Conservation (phyloP, 2,797 vertebrate species). For the Spheniscus humboldti region DNA sequence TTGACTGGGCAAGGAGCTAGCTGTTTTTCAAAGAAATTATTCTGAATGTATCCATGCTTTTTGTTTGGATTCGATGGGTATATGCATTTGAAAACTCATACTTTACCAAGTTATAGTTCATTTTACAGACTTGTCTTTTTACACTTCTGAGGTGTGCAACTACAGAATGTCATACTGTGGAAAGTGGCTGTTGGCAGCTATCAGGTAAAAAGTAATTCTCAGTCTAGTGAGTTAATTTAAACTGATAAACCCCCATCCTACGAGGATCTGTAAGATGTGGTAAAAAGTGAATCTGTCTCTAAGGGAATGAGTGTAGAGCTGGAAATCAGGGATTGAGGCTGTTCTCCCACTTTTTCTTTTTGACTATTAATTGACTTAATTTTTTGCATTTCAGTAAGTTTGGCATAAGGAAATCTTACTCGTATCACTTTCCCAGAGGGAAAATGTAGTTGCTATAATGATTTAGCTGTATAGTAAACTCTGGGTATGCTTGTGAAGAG, state of each 20-base stretch:
- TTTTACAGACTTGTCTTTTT: not conserved
- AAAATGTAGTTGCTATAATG: not conserved
- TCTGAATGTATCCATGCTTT: not conserved
- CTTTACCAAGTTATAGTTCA: not conserved
- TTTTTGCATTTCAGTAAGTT: not conserved
- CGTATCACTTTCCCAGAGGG: fast-evolving
- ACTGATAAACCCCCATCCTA: not conserved
- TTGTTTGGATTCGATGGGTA: not conserved
- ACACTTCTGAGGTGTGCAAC: not conserved
- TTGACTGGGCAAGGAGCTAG: not conserved
- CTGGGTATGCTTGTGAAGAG: not conserved
- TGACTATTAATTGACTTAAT: not conserved
- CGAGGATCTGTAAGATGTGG: fast-evolving
- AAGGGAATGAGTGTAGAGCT: not conserved
- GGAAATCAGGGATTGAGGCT: not conserved
- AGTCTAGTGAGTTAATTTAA: not conserved
- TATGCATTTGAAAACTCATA: not conserved
- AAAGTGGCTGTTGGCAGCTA: not conserved
- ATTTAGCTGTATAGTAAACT: not conserved
- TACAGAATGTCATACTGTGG: not conserved
- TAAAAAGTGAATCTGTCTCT: not conserved
- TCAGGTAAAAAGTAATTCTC: not conserved
- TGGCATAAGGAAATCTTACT: not conserved
- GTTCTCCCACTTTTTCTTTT: not conserved
- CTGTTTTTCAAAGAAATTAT: not conserved